These are phyloP conservation scores for Probaryconus sp. DNA, from an alignment of 1,140 invertebrate genomes.

Conservation along the genomic window DNA sequence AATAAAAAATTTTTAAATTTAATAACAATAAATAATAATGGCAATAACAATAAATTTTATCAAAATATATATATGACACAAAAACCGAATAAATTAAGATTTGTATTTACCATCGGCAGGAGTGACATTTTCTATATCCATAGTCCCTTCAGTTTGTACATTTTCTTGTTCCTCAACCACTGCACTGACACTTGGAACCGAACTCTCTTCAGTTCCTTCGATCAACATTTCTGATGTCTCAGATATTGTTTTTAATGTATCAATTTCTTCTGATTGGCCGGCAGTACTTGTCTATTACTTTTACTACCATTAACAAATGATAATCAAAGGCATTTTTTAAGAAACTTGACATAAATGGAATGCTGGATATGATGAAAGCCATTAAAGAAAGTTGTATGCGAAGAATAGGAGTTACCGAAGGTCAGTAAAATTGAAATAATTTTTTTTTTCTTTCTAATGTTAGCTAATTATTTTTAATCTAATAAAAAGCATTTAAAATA, in stretches of 20 bases:
- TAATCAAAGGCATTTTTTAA: too few species aligned
- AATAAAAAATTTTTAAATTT: neutral
- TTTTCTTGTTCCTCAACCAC: slow-evolving; percentile 67
- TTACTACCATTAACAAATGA: too few species aligned
- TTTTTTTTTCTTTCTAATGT: too few species aligned
- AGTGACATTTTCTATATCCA: slow-evolving; percentile 67
- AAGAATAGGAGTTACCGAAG: too few species aligned
- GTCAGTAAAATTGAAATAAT: too few species aligned
- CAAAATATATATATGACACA: too few species aligned
- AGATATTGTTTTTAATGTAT: slow-evolving; percentile 51
- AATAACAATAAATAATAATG: neutral
- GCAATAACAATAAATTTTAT: neutral
- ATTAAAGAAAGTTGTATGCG: too few species aligned
- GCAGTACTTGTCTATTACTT: slow-evolving; percentile 68
- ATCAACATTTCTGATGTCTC: slow-evolving; percentile 32
- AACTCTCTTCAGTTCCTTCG: slow-evolving; percentile 63
- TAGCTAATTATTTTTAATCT: too few species aligned
- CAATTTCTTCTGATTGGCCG: slow-evolving; percentile 69
- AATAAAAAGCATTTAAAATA: too few species aligned
- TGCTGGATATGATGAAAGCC: too few species aligned
- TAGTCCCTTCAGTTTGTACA: slow-evolving; percentile 62
- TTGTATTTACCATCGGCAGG: slow-evolving; percentile 65
- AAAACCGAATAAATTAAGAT: slow-evolving; percentile 16
- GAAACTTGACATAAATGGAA: too few species aligned
- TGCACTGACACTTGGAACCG: slow-evolving; percentile 65